phyloP scores from a whole-genome alignment of 1,140 invertebrate genomes.

The Drosophila obscura region DNA sequence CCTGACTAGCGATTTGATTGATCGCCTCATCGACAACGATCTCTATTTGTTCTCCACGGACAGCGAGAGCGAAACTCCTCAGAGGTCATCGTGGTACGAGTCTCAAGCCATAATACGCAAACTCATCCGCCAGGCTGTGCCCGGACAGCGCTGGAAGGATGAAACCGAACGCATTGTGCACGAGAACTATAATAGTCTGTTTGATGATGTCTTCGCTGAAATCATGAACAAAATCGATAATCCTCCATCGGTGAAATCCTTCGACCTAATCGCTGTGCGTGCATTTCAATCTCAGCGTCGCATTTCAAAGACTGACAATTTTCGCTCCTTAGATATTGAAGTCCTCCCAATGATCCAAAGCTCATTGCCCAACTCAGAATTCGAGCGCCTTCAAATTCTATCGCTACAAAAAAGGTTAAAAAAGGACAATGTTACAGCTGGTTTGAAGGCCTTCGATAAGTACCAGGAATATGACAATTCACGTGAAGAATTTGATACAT shows the following conservation, averaged over 20 bases:
- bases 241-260: neutral
- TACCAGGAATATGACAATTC: too few species aligned
- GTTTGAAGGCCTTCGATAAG: too few species aligned
- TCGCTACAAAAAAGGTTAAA: too few species aligned
- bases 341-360: too few species aligned
- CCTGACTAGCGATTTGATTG: slow-evolving; percentile 55
- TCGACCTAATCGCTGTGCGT: slow-evolving; percentile 29
- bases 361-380: too few species aligned
- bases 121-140: slow-evolving; percentile 60
- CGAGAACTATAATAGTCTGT: slow-evolving; percentile 45
- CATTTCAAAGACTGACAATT: too few species aligned
- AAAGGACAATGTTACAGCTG: too few species aligned
- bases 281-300: too few species aligned
- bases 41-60: slow-evolving; percentile 65
- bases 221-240: slow-evolving; percentile 22
- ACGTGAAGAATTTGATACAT: too few species aligned
- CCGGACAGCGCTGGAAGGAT: slow-evolving; percentile 70
- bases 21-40: slow-evolving; percentile 75
- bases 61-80: slow-evolving; percentile 44
- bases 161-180: slow-evolving; percentile 53
- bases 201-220: slow-evolving; percentile 52
- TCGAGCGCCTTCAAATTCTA: too few species aligned
- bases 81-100: slow-evolving; percentile 30
- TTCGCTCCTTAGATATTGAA: too few species aligned
- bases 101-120: slow-evolving; percentile 63